These are phyloP conservation scores for Morpho deidamia DNA, from an alignment of 2,888 invertebrate genomes.

Conservation along the genomic window DNA sequence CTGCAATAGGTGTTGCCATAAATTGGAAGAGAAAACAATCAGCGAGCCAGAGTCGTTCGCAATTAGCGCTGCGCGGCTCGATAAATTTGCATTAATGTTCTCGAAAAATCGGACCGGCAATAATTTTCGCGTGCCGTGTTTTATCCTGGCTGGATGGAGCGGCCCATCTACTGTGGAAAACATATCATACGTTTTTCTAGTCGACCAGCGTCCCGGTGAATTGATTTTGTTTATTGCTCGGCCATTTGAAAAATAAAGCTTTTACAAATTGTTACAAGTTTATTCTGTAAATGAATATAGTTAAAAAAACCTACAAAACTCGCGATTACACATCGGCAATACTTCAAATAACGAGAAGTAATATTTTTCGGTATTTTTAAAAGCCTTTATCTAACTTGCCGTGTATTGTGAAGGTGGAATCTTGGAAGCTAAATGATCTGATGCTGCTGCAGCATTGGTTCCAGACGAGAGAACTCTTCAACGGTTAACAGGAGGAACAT, in stretches of 20 bases:
- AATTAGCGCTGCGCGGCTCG: slow-evolving; percentile 75
- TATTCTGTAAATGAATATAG: neutral
- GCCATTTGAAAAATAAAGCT: slow-evolving; percentile 8
- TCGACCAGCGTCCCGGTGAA: slow-evolving; percentile 19
- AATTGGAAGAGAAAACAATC: slow-evolving; percentile 76
- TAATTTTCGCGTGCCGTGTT: slow-evolving; percentile 71
- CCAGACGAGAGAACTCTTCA: no score
- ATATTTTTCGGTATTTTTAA: no score
- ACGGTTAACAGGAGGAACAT: no score
- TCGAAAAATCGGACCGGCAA: slow-evolving; percentile 75
- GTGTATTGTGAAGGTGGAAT: no score
- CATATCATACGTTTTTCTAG: slow-evolving; percentile 24
- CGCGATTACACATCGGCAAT: no score
- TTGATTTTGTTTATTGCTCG: slow-evolving; percentile 23
- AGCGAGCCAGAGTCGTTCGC: slow-evolving; percentile 72
- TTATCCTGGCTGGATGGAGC: slow-evolving; percentile 31
- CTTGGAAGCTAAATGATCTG: no score
- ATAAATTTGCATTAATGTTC: slow-evolving; percentile 78
- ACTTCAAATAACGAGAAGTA: no score
- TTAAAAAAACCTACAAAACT: no score
- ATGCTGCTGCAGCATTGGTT: no score
- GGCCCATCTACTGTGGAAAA: slow-evolving; percentile 20
- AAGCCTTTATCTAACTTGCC: no score
- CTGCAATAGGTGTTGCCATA: slow-evolving; percentile 79
- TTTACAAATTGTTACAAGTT: slow-evolving; percentile 5